Evolutionary conservation across 2,797 vertebrate genomes (phyloP).

Genomic region (Enoplosus armatus): DNA sequence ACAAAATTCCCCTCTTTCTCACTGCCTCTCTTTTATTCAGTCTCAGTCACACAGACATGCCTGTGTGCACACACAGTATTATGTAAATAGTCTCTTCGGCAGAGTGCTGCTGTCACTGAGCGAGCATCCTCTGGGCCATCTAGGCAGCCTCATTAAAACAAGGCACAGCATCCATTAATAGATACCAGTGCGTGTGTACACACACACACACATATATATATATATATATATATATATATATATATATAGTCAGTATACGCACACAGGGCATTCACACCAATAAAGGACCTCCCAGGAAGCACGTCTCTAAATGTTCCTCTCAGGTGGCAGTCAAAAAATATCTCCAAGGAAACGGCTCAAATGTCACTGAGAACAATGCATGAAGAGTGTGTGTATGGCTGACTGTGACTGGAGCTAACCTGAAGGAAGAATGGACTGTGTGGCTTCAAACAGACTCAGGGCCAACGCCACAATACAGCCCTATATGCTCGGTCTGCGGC

Average conservation of each 20-base stretch:
- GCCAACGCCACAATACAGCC: conserved; percentile 4
- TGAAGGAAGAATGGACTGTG: conserved; percentile 43
- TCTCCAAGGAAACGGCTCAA: conserved; percentile 84
- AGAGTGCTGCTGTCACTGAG: conserved; percentile 84
- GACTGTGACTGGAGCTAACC: conserved; percentile 38
- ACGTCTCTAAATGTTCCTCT: conserved; percentile 82
- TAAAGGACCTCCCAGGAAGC: conserved; percentile 81
- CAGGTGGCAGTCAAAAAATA: conserved; percentile 84
- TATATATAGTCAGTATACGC: conserved; percentile 46
- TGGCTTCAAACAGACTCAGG: conserved; percentile 31
- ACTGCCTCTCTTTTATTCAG: conserved; percentile 78
- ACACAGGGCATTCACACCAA: conserved; percentile 64
- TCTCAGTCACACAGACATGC: conserved; percentile 80
- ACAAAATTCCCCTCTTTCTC: conserved; percentile 76
- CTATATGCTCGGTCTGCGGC: not conserved
- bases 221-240: conserved; percentile 1
- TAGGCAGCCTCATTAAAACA: conserved; percentile 88
- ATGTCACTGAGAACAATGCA: conserved; percentile 77
- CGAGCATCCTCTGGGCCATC: conserved; percentile 84
- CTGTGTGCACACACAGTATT: conserved; percentile 83
- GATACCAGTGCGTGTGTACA: conserved; percentile 61
- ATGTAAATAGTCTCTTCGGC: conserved; percentile 87
- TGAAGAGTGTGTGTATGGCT: conserved; percentile 44
- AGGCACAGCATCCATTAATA: conserved; percentile 82
- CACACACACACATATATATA: conserved; percentile 42